A percentile compares a stretch with the other conserved stretches of the same genome.
These are phyloP conservation scores for Monochamus saltuarius DNA, from an alignment of 1,140 invertebrate species.

Conservation along the genomic window DNA sequence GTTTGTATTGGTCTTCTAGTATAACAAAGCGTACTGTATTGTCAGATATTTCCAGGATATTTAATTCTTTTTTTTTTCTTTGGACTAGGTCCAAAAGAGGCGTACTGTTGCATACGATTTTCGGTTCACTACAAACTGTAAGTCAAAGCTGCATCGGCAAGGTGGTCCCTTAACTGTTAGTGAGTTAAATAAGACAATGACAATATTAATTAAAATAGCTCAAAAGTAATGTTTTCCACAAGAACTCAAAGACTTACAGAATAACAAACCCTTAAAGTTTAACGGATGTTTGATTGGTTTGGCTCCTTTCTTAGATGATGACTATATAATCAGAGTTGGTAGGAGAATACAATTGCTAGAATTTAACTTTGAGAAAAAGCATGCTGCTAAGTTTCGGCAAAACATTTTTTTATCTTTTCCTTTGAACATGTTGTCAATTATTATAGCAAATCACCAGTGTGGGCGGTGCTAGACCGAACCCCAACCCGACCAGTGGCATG, in stretches of 20 bases:
- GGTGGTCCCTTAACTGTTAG: too few relatives aligned
- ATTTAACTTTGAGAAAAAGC: background rate
- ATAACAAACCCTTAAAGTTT: too few relatives aligned
- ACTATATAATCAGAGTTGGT: background rate
- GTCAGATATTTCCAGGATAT: conserved; percentile 31
- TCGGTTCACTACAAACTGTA: too few relatives aligned
- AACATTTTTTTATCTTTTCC: conserved; percentile 1
- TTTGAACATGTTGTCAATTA: too few relatives aligned
- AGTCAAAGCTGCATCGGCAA: too few relatives aligned
- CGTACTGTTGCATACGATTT: too few relatives aligned
- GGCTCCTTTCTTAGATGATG: conserved; percentile 37
- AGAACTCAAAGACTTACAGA: too few relatives aligned
- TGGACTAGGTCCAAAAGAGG: conserved; percentile 28
- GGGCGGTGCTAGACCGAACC: background rate
- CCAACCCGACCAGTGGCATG: too few relatives aligned
- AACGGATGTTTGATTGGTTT: conserved; percentile 32
- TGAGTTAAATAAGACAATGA: too few relatives aligned
- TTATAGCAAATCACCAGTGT: background rate
- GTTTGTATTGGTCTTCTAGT: too few relatives aligned
- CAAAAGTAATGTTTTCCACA: too few relatives aligned
- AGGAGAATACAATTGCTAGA: background rate
- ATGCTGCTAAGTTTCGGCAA: background rate
- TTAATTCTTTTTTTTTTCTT: conserved; percentile 46
- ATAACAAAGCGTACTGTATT: conserved; percentile 20
- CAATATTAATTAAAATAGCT: too few relatives aligned